Conservation (phyloP, 37 sponge, comb jelly and placozoan genomes). For the Petrosia ficiformis region DNA sequence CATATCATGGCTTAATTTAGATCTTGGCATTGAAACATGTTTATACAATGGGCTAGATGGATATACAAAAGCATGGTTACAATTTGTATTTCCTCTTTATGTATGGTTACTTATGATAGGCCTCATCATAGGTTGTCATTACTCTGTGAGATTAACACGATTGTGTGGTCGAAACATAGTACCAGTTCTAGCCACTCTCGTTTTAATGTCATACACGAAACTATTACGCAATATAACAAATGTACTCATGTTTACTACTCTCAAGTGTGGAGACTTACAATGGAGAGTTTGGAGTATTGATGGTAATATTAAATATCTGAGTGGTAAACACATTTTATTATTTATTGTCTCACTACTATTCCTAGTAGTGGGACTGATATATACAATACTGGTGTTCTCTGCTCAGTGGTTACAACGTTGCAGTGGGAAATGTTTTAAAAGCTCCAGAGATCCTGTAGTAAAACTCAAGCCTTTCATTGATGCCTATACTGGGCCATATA, state of each 20-base stretch:
- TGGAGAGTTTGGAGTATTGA: background rate
- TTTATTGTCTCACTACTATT: background rate
- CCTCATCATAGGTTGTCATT: too few relatives aligned
- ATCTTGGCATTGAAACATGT: too few relatives aligned
- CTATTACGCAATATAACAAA: background rate
- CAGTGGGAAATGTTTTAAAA: background rate
- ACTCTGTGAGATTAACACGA: too few relatives aligned
- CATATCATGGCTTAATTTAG: too few relatives aligned
- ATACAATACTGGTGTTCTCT: background rate
- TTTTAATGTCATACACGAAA: background rate
- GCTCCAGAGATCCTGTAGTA: too few relatives aligned
- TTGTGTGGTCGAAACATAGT: background rate
- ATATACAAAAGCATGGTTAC: too few relatives aligned
- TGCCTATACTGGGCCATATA: background rate
- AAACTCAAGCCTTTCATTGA: too few relatives aligned
- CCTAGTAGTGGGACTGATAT: background rate
- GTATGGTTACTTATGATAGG: too few relatives aligned
- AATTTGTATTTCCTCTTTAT: too few relatives aligned
- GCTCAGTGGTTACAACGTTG: background rate
- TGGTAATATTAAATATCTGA: background rate
- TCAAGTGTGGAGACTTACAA: background rate
- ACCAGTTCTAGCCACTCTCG: background rate
- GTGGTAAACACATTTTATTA: background rate
- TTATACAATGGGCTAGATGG: too few relatives aligned
- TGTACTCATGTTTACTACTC: background rate